Base-by-base conservation (phyloP, 1,140 invertebrate genomes). In the Tyrophagus putrescentiae region DNA sequence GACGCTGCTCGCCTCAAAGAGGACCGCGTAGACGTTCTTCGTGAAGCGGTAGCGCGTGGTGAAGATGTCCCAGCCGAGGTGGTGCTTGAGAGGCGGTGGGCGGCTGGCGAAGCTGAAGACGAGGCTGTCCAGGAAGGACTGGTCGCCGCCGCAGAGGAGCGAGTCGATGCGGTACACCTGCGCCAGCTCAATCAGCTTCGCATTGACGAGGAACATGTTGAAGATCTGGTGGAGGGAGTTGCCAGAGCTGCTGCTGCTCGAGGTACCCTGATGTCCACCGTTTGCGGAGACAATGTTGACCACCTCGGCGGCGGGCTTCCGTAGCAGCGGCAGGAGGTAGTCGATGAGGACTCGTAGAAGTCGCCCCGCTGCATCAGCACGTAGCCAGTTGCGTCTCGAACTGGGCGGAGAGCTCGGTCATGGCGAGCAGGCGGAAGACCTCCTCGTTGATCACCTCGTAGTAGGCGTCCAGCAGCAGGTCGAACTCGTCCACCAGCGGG, bases 381-480 rank as follows among this genome's bases (percentile, higher is more conserved):
- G 31, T 7, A 54, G 3, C 13, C 52, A 54, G 25, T 54, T 27
- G 25, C n/a, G 25, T 11, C 16, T 54, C 52, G 21, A 54, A 54
- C 27, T 54, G 13, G 11, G 27, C 9, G 21, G 21, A 34, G 3
- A 54, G n/a, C 27, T 54, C 25, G 28, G 16, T 31, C 52, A 54
- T 54, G 11, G 32, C 11, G n/a, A 54, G 27, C 25, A 54, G 11
- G n/a, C 39, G 32, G 52, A 54, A 54, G 31, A 54, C 39, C 25
- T 54, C 52, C n/a, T 54, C 52, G 27, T 54, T 54, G 52, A 54
- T 54, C 25, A 54, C 52, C n/a, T 54, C 52, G 39, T 54, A 54
- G 25, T 54, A 54, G 7, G 52, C 32, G 11, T 54, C 52, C 9
- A 54, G 28, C 21, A 54, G 52, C 11, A 31, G 2, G 28, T 54